phyloP scores from a whole-genome alignment of 2,888 invertebrate species.

The Pteria penguin region DNA sequence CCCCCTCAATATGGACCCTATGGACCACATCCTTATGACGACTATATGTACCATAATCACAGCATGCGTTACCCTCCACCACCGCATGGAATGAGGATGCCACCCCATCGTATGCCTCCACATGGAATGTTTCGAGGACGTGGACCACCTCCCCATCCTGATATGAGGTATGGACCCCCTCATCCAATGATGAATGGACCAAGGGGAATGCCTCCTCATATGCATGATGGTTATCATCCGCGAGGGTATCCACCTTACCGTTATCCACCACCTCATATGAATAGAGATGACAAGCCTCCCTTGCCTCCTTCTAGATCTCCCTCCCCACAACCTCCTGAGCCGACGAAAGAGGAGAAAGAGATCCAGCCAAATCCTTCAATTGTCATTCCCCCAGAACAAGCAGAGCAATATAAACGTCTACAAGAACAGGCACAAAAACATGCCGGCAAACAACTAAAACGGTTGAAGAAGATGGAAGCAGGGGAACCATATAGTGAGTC shows the following conservation, averaged over 20 bases:
- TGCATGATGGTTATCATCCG: slow-evolving; percentile 35
- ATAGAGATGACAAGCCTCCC: slow-evolving; percentile 56
- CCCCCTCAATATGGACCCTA: slow-evolving; percentile 48
- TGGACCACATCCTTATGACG: slow-evolving; percentile 20
- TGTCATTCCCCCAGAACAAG: slow-evolving; percentile 77
- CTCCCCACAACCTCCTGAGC: slow-evolving; percentile 72
- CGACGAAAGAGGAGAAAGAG: slow-evolving; percentile 65
- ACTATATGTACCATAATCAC: slow-evolving; percentile 24
- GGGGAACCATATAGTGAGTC: slow-evolving; percentile 68
- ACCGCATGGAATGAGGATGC: slow-evolving; percentile 47
- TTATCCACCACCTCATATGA: slow-evolving; percentile 21
- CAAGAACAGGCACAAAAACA: slow-evolving; percentile 88
- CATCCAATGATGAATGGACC: slow-evolving; percentile 27
- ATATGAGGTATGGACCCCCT: slow-evolving; percentile 33
- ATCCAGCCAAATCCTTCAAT: slow-evolving; percentile 57
- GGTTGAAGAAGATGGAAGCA: slow-evolving; percentile 82
- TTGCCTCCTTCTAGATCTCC: slow-evolving; percentile 71
- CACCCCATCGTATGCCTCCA: slow-evolving; percentile 46
- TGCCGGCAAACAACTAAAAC: slow-evolving; percentile 86
- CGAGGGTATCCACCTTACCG: slow-evolving; percentile 26
- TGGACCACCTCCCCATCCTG: slow-evolving; percentile 36
- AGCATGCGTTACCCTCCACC: slow-evolving; percentile 36
- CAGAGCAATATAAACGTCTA: slow-evolving; percentile 74
- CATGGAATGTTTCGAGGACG: slow-evolving; percentile 30
- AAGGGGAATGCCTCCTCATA: slow-evolving; percentile 49